These are phyloP conservation scores for Corythornis cristatus DNA, from an alignment of 2,113 vertebrate genomes.

Conservation along the genomic window DNA sequence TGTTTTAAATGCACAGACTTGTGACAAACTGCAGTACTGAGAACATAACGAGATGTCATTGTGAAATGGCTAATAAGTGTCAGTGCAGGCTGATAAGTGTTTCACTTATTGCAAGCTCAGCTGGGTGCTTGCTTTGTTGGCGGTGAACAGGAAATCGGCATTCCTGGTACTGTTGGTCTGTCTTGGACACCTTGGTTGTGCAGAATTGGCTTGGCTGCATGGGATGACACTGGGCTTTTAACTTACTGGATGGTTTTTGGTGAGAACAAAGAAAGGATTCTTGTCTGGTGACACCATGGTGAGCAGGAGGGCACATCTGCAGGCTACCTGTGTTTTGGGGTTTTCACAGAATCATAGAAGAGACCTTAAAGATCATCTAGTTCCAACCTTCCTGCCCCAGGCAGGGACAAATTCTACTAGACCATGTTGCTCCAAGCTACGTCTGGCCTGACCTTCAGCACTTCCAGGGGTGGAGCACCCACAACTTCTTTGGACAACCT, in stretches of 20 bases:
- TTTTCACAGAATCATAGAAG: no score
- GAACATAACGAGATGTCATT: neutral
- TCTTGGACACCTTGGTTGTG: neutral
- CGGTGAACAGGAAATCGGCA: accelerated
- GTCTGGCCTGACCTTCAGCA: no score
- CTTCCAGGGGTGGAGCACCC: no score
- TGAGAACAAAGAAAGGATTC: no score
- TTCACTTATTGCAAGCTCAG: neutral
- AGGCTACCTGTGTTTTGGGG: neutral
- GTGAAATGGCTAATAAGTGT: neutral
- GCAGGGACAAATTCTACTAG: no score
- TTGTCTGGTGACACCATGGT: no score
- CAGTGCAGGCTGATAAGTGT: neutral
- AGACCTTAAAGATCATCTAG: no score
- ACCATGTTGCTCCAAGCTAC: no score
- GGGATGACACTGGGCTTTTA: neutral
- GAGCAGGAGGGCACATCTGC: neutral
- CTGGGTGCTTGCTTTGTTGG: neutral
- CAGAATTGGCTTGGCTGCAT: no score
- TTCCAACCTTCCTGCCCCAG: no score
- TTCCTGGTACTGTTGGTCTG: accelerated
- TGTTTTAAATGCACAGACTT: neutral
- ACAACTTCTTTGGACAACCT: neutral
- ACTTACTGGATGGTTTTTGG: neutral
- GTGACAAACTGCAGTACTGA: neutral